phyloP scores from a whole-genome alignment of 1,140 invertebrate species.

The Lasioglossum albipes region DNA sequence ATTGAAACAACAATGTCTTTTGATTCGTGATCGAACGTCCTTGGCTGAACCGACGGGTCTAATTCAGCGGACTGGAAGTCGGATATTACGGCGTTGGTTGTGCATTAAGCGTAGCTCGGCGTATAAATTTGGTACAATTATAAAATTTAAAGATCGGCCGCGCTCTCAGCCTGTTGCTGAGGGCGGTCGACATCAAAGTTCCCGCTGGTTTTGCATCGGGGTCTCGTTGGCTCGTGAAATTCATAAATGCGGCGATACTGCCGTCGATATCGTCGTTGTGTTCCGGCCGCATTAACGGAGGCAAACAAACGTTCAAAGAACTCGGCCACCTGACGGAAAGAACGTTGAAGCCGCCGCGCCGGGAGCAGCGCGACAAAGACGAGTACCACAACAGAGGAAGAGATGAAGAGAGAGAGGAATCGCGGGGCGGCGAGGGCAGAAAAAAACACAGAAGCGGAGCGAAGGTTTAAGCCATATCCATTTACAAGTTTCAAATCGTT shows the following conservation, averaged over 20 bases:
- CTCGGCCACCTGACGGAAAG: constrained; percentile 37
- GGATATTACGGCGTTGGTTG: no score
- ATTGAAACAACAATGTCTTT: no score
- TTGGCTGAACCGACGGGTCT: no score
- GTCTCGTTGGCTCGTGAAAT: constrained; percentile 8
- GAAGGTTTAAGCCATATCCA: constrained; percentile 67
- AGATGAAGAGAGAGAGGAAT: constrained; percentile 15
- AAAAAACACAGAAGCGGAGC: constrained; percentile 45
- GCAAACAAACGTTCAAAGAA: constrained; percentile 51
- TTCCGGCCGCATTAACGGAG: constrained; percentile 12
- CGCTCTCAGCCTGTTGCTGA: constrained; percentile 10
- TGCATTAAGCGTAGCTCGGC: background rate
- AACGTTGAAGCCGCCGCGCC: background rate
- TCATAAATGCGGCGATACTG: constrained; percentile 8
- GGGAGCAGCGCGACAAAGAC: constrained; percentile 14
- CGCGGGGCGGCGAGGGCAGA: background rate
- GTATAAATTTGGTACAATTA: constrained; percentile 24
- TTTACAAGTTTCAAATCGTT: constrained; percentile 75
- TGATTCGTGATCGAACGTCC: no score
- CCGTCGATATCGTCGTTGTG: background rate
- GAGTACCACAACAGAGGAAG: constrained; percentile 2
- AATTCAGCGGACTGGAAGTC: no score
- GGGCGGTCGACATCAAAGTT: constrained; percentile 3
- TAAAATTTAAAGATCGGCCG: background rate
- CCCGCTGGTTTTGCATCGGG: background rate